Conservation (phyloP, 2,797 vertebrate genomes). For the Alca torda region DNA sequence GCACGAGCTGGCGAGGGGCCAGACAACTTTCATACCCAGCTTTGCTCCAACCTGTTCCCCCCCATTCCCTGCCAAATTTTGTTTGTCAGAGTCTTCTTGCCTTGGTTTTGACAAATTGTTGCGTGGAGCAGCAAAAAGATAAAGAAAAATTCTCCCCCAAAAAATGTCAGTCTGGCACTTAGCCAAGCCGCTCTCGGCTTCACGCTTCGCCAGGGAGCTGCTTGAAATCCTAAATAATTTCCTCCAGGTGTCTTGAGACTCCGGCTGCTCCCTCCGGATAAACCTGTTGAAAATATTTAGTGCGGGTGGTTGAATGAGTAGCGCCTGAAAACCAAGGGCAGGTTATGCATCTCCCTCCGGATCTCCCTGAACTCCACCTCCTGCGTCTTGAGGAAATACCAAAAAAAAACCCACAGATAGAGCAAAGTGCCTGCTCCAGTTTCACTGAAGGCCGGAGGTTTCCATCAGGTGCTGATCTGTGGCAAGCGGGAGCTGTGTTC, state of each 20-base stretch:
- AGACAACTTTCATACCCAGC: neutral
- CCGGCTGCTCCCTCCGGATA: neutral
- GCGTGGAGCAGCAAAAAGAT: neutral
- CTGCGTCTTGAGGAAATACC: neutral
- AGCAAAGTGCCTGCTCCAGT: neutral
- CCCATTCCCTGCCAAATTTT: rapidly evolving
- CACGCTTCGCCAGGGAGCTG: neutral
- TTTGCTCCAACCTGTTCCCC: neutral
- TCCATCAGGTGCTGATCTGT: neutral
- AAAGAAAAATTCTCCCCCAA: neutral
- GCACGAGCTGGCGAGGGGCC: neutral
- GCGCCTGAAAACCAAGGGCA: neutral
- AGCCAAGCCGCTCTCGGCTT: neutral
- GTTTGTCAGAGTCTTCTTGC: neutral
- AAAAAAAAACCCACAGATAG: neutral
- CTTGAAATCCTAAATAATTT: neutral
- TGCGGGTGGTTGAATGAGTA: neutral
- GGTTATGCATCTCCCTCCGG: neutral
- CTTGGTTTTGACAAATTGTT: neutral
- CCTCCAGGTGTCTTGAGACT: neutral
- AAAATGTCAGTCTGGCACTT: neutral
- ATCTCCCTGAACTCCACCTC: rapidly evolving
- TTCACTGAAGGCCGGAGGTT: neutral
- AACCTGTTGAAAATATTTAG: neutral
- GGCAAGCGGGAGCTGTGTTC: neutral